Conservation (phyloP, 2,888 invertebrate species). For the Drosophila suboccidentalis region DNA sequence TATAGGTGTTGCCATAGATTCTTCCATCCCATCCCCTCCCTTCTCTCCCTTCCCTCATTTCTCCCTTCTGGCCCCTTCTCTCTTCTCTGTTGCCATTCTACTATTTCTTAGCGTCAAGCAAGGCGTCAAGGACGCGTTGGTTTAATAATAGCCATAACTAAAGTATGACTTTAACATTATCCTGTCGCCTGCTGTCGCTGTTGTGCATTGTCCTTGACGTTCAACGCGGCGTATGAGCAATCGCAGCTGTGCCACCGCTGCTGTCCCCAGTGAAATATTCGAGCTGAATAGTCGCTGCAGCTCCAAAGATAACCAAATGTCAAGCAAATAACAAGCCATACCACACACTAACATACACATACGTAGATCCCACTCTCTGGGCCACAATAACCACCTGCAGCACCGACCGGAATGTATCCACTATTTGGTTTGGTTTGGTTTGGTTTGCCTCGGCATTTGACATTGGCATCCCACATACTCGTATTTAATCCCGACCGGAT, state of each 20-base stretch:
- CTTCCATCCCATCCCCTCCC: neutral
- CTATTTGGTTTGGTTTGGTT: neutral
- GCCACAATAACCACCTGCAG: neutral
- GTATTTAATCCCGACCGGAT: conserved; percentile 36
- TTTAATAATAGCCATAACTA: conserved; percentile 43
- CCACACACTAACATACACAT: neutral
- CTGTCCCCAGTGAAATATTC: conserved; percentile 25
- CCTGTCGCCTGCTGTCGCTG: conserved; percentile 2
- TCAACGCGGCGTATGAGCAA: conserved; percentile 35
- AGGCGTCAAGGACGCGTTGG: conserved; percentile 41
- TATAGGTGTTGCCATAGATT: conserved; percentile 33
- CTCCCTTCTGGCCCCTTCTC: neutral
- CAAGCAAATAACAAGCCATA: conserved; percentile 24
- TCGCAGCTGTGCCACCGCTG: conserved; percentile 9
- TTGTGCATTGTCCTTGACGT: conserved; percentile 15
- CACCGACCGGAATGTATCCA: neutral
- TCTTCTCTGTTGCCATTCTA: neutral
- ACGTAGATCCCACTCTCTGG: neutral
- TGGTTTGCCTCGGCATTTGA: conserved; percentile 23
- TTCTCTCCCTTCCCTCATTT: neutral
- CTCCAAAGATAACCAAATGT: conserved; percentile 26
- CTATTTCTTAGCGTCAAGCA: conserved; percentile 32
- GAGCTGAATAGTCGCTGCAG: conserved; percentile 12
- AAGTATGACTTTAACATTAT: conserved; percentile 31
- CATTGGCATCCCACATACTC: conserved; percentile 31